Evolutionary conservation across 2,797 vertebrate genomes (phyloP).

Genomic region (Siniperca scherzeri): DNA sequence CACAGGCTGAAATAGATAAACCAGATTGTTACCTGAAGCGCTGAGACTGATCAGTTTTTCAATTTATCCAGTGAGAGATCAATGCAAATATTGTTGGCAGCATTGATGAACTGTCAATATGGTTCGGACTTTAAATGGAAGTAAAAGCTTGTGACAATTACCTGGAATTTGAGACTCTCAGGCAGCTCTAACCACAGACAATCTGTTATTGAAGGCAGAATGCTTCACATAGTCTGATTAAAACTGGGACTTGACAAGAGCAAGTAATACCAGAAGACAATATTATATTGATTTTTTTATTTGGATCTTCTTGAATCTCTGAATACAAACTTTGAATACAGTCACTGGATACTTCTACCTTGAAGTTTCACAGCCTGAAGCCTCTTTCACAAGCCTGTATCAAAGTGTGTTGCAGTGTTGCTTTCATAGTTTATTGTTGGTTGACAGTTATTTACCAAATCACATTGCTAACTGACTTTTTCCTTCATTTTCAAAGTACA

Average conservation of each 20-base stretch:
- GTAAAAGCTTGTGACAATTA: slow-evolving; percentile 3
- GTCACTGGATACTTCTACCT: slow-evolving; percentile 5
- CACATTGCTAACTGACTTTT: not conserved
- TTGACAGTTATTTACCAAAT: slow-evolving; percentile 4
- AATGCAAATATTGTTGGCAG: slow-evolving; percentile 18
- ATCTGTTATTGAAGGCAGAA: not conserved
- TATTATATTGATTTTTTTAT: not conserved
- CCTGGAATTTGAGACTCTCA: not conserved
- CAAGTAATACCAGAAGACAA: not conserved
- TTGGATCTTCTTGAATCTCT: not conserved
- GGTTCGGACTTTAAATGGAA: not conserved
- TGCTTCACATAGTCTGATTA: not conserved
- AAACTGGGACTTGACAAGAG: not conserved
- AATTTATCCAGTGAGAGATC: not conserved
- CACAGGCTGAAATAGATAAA: slow-evolving; percentile 9
- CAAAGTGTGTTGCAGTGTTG: not conserved
- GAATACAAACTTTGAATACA: not conserved
- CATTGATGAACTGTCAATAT: slow-evolving; percentile 2
- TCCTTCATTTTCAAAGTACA: slow-evolving; percentile 5
- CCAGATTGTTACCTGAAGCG: not conserved
- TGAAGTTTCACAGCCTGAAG: slow-evolving; percentile 10
- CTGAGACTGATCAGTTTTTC: not conserved
- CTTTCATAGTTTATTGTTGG: not conserved
- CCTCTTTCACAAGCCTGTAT: not conserved
- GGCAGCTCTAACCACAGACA: not conserved